Evolutionary conservation across 1,140 invertebrate genomes (phyloP).

Genomic region (Capitella teleta): DNA sequence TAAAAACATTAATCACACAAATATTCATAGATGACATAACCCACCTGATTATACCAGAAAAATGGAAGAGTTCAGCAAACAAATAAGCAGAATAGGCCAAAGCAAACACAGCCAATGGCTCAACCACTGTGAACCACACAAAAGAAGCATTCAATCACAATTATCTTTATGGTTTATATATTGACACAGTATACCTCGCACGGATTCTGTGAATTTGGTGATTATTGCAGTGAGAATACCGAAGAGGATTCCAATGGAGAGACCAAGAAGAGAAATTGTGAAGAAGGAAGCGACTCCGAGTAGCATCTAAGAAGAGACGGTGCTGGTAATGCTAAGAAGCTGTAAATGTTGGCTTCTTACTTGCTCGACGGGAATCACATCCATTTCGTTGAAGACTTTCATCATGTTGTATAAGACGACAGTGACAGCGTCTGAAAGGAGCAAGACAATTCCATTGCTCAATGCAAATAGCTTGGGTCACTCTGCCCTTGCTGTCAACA

Average conservation of each 20-base stretch:
- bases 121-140: slow-evolving; percentile 62
- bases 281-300: slow-evolving; percentile 76
- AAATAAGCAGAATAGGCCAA: slow-evolving; percentile 96
- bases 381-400: slow-evolving; percentile 26
- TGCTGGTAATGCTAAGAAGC: neutral
- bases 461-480: neutral
- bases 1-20: neutral
- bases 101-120: slow-evolving; percentile 94
- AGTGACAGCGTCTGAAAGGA: slow-evolving; percentile 41
- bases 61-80: slow-evolving; percentile 93
- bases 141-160: neutral
- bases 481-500: neutral
- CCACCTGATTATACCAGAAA: slow-evolving; percentile 73
- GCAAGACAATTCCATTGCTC: neutral
- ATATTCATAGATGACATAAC: neutral
- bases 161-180: no score
- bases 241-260: slow-evolving; percentile 88
- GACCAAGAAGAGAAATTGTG: slow-evolving; percentile 86
- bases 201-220: slow-evolving; percentile 84
- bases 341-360: slow-evolving; percentile 12
- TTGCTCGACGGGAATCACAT: slow-evolving; percentile 19
- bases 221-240: slow-evolving; percentile 88
- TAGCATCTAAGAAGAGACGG: slow-evolving; percentile 51
- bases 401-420: slow-evolving; percentile 40
- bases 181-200: slow-evolving; percentile 46